These are phyloP conservation scores for Tetramorium parvispinum DNA, from an alignment of 1,140 invertebrate genomes.

Conservation along the genomic window DNA sequence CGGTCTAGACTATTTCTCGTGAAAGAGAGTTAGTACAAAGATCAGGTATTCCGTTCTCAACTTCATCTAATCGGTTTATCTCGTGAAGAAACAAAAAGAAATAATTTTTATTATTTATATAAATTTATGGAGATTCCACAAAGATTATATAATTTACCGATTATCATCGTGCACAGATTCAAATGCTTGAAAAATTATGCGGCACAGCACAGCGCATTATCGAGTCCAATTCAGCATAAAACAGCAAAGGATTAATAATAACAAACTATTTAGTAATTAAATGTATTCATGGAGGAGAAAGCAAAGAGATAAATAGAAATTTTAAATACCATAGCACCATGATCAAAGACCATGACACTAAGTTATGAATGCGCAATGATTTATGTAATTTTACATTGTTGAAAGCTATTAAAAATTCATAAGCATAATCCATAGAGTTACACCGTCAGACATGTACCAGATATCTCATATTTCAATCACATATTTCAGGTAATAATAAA, in stretches of 20 bases:
- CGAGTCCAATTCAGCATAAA: neutral
- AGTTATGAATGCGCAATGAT: neutral
- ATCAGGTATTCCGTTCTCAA: neutral
- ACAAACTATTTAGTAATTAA: neutral
- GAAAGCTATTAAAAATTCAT: neutral
- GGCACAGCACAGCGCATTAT: neutral
- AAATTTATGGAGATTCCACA: neutral
- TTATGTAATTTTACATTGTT: neutral
- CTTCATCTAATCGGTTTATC: neutral
- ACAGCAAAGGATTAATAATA: neutral
- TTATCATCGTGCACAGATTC: neutral
- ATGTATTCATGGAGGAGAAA: neutral
- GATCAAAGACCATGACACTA: neutral
- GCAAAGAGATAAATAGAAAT: neutral
- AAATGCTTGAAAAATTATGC: neutral
- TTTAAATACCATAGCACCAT: neutral
- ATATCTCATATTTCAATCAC: neutral
- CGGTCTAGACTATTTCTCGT: neutral
- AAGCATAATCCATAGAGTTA: neutral
- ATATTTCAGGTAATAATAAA: neutral
- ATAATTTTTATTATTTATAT: neutral
- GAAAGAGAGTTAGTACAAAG: neutral
- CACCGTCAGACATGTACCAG: neutral
- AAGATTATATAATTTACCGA: neutral
- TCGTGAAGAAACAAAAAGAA: neutral